A percentile compares a stretch with the other conserved stretches of the same genome.
Evolutionary conservation across 92 coral and sea anemone genomes (phyloP).

Genomic region (Bergia puertoricense): DNA sequence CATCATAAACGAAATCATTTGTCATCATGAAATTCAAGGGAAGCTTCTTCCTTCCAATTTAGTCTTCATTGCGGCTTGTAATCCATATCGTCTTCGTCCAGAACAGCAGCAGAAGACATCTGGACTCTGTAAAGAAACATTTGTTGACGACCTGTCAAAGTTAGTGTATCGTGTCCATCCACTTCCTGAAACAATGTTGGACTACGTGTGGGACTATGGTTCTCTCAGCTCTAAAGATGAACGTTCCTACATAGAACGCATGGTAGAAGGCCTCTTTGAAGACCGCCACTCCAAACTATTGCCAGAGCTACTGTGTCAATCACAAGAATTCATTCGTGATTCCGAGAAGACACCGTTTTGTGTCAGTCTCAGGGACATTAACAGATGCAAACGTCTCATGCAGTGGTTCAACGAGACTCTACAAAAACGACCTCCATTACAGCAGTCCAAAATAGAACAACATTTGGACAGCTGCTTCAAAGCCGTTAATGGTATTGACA

Average conservation of each 20-base stretch:
- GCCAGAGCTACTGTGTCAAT: conserved; percentile 7
- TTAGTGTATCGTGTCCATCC: conserved; percentile 48
- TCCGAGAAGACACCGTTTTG: conserved; percentile 20
- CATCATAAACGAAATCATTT: conserved; percentile 33
- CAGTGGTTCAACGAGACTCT: conserved; percentile 25
- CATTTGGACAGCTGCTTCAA: background rate
- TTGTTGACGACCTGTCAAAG: conserved; percentile 29
- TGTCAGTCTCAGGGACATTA: conserved; percentile 39
- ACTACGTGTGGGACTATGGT: conserved; percentile 53
- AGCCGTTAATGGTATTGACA: conserved; percentile 1
- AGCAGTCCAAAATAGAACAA: conserved; percentile 7
- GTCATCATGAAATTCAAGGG: conserved; percentile 37
- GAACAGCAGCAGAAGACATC: conserved; percentile 23
- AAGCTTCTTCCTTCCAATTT: conserved; percentile 26
- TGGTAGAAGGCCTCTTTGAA: conserved; percentile 20
- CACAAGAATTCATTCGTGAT: conserved; percentile 27
- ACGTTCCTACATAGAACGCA: conserved; percentile 35
- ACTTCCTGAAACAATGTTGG: conserved; percentile 46
- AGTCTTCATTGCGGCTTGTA: conserved; percentile 44
- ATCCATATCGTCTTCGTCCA: conserved; percentile 32
- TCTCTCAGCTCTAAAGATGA: conserved; percentile 37
- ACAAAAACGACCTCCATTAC: background rate
- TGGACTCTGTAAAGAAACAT: conserved; percentile 11
- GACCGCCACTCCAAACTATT: background rate
- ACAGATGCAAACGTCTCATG: conserved; percentile 34